phyloP scores from a whole-genome alignment of 1,140 invertebrate species.

The Gerris buenoi region DNA sequence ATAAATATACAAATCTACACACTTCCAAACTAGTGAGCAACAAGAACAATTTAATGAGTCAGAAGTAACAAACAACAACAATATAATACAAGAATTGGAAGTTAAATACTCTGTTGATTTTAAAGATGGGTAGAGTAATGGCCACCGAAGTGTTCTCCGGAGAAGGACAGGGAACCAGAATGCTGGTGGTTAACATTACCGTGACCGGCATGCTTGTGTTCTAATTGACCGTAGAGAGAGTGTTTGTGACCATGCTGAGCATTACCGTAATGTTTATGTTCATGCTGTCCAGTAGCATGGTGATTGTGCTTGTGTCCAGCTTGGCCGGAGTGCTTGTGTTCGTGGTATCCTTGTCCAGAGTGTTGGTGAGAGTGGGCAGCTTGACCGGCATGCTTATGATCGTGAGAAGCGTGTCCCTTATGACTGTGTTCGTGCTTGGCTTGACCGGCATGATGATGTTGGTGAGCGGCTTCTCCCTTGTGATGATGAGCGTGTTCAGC shows the following conservation, averaged over 20 bases:
- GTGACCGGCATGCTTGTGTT: background rate
- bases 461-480: background rate
- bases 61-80: too few species aligned
- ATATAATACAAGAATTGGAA: too few species aligned
- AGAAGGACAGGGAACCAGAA: too few species aligned
- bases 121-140: too few species aligned
- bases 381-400: background rate
- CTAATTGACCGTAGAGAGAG: background rate
- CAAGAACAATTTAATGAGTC: too few species aligned
- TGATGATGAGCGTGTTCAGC: background rate
- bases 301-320: slow-evolving; percentile 6
- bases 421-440: slow-evolving; percentile 5
- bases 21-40: too few species aligned
- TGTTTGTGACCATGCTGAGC: background rate
- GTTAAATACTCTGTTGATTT: too few species aligned
- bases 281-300: slow-evolving; percentile 1
- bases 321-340: background rate
- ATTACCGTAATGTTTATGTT: slow-evolving; percentile 8
- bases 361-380: background rate
- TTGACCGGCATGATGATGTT: background rate
- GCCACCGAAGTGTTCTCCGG: too few species aligned
- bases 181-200: background rate
- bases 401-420: slow-evolving; percentile 1
- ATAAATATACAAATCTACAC: too few species aligned
- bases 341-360: background rate